phyloP scores from a whole-genome alignment of 2,113 vertebrate genomes.

The Crotalus tigris region DNA sequence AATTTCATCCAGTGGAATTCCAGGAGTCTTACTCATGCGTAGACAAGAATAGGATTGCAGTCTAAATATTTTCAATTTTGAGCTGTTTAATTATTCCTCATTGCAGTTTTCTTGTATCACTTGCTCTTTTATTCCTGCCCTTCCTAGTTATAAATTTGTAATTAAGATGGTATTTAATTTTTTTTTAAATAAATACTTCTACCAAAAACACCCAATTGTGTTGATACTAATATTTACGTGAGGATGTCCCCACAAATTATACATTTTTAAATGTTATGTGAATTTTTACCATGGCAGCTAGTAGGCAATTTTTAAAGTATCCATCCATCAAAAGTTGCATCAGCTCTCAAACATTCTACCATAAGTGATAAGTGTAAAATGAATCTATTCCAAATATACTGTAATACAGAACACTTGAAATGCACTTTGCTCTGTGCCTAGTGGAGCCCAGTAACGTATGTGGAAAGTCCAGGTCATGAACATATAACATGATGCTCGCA shows the following conservation, averaged over 20 bases:
- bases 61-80: neutral
- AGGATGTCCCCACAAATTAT: neutral
- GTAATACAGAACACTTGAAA: neutral
- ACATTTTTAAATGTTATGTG: neutral
- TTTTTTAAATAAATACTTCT: neutral
- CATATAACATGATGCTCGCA: slow-evolving; percentile 46
- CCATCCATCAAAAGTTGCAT: neutral
- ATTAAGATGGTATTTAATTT: neutral
- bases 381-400: neutral
- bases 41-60: neutral
- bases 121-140: neutral
- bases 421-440: neutral
- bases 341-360: neutral
- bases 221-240: neutral
- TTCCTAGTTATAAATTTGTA: neutral
- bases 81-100: neutral
- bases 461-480: slow-evolving; percentile 29
- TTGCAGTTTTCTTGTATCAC: neutral
- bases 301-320: neutral
- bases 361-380: neutral
- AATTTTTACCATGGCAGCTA: neutral
- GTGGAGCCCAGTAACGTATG: neutral
- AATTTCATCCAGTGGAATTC: neutral
- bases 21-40: neutral
- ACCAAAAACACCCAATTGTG: neutral